Percentiles rank a stretch among this genome's conserved stretches.
These are phyloP conservation scores for Bombyx mori DNA, from an alignment of 1,140 invertebrate genomes.

Conservation along the genomic window DNA sequence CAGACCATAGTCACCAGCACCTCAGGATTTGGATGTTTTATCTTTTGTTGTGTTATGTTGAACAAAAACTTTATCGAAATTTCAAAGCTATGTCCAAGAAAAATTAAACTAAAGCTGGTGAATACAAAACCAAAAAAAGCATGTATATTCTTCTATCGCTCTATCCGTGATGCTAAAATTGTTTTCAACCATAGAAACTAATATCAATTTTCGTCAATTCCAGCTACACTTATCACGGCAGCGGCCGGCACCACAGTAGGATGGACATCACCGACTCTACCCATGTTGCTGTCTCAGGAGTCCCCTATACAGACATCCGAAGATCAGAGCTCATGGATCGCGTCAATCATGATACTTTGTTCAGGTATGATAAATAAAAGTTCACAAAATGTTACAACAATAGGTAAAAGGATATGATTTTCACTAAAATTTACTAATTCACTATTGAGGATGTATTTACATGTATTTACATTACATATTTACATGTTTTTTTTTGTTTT, in stretches of 20 bases:
- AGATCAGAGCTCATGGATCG: constrained; percentile 77
- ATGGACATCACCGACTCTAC: constrained; percentile 75
- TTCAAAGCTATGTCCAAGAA: too few relatives aligned
- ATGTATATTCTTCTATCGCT: too few relatives aligned
- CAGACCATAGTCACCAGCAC: too few relatives aligned
- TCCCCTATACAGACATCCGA: constrained; percentile 68
- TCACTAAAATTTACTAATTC: too few relatives aligned
- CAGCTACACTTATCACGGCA: constrained; percentile 67
- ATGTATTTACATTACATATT: background rate
- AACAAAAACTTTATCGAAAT: too few relatives aligned
- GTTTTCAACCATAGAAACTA: too few relatives aligned
- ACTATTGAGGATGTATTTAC: background rate
- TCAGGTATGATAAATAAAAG: constrained; percentile 36
- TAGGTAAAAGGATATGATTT: too few relatives aligned
- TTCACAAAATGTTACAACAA: background rate
- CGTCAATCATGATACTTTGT: constrained; percentile 71
- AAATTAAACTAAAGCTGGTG: too few relatives aligned
- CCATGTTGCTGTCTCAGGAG: constrained; percentile 55
- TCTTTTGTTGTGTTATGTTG: too few relatives aligned
- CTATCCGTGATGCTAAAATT: too few relatives aligned
- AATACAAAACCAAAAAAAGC: too few relatives aligned
- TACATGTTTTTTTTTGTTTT: background rate
- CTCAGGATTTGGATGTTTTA: too few relatives aligned
- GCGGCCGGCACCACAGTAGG: constrained; percentile 68
- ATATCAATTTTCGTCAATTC: constrained; percentile 17